Base-by-base conservation (phyloP, 2,113 vertebrate species). In the Neotoma lepida region DNA sequence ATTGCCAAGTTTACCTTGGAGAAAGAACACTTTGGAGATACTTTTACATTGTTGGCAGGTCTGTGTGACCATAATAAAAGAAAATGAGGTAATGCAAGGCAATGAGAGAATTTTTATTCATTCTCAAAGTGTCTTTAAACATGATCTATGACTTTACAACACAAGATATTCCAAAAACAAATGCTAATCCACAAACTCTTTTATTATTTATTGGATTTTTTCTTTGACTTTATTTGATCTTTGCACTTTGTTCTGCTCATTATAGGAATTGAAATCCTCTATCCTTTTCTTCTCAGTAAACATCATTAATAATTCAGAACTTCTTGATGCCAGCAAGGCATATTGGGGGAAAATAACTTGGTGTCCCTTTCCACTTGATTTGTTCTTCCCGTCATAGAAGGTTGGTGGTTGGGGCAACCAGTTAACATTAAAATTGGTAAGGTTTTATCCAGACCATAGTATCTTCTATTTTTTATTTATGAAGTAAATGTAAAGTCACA, bases 151-250 rank as follows among this genome's bases (percentile, higher is more conserved):
- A 87, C 92, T 96, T 94, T 73, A 93, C 77, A 71, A 86, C 63
- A 41, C 58, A 84, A 94, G 41, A 73, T 64, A 49, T 92, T 92
- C 77, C 49, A 71, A 91, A 97, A 97, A 89, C 96, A 93, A 96
- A 95, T 91, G 91, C 90, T 97, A 96, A 97, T 96, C 96, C 96
- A 82, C 92, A 81, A 80, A 76, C 58, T 96, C 80, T 97, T 97
- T 96, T 87, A 96, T 96, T 97, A 97, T 97, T 97, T 97, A 96
- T 97, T 95, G 92, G 33, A 74, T 93, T 94, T 96, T 96, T 96
- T 96, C 41, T 92, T 96, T 96, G 95, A 76, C 85, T 95, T 96
- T 96, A 96, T 96, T 97, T 97, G 97, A 96, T 97, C 95, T 97
- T 97, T 97, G 96, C 91, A 96, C 96, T 97, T 97, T 95, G 91